Evolutionary conservation across 2,797 vertebrate genomes (phyloP), one percentile per base, ranked within the genome.

Genomic region (Melanotaenia nigrans): DNA sequence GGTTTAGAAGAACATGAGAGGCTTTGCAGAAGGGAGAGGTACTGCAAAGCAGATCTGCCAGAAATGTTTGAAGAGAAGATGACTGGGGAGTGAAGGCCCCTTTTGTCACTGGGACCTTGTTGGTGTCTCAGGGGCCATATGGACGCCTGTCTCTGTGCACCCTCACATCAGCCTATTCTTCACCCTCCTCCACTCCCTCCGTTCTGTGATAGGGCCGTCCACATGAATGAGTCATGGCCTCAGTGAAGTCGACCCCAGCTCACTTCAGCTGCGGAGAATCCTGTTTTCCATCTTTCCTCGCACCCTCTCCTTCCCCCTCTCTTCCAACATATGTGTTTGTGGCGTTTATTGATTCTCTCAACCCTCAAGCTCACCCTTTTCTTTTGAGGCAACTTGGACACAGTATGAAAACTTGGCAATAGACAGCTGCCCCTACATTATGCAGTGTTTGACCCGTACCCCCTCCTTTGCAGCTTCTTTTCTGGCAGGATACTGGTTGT

Each of bases 211-310:
- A 82, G 75, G 71, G 84, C 75, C 80, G 66, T 89, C 84, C 77
- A 72, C 35, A 71, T 77, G 78, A 88, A 79, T 77, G 85, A 90
- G 92, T 93, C 88, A 82, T 76, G 90, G 91, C 91, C 89, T 78
- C 73, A 79, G 78, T 89, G 91, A 93, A 87, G 85, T 92, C 67
- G 82, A 65, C 81, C 74, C 67, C 69, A 57, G 92, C 91, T 89
- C 64, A 83, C 90, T 92, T 91, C 90, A 71, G 9, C 68, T 56
- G 49, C 68, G 54, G 60, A 79, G 65, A 73, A 55, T 22, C 61
- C 40, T 54, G 53, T 59, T 81, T 65, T 77, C 69, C 51, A 64
- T 71, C 65, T 65, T 51, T 60, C 24, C 33, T 69, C 51, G 53
- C 58, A 35, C 36, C 47, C 47, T 35, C 30, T 68, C 54, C 70